Evolutionary conservation across 2,888 invertebrate genomes (phyloP), one percentile per base, ranked within the genome.

Genomic region (Phengaris alcon): DNA sequence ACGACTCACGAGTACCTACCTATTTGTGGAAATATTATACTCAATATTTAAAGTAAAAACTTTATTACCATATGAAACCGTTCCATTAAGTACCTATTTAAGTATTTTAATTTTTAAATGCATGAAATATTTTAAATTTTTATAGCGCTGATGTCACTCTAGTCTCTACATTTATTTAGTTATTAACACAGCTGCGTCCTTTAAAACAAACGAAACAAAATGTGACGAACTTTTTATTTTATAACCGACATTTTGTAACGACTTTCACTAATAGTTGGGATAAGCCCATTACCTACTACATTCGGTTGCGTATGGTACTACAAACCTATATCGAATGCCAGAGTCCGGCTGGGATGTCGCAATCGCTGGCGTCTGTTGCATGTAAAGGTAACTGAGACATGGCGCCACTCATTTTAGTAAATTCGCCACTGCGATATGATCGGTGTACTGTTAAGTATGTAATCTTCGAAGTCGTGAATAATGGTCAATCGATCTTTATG

Each of bases 121-220:
- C 73, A 76, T 75, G 76, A 64, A 64, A 64, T 35, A 64, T 64
- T 64, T 44, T 13, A 54, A 15, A 72, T 54, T 15, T 54, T 78
- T 79, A 80, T 74, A 80, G 79, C 78, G 84, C 84, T 90, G 88
- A 91, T 90, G 89, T 87, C 89, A 91, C 88, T n/a, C n/a, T 35
- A 35, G 35, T 35, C 35, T 35, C 35, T 81, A 86, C 51, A 74
- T 76, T 73, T 64, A 77, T 80, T 77, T 78, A 79, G 77, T 64
- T 86, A 84, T 92, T 92, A 90, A 84, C 78, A 79, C 92, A 93
- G 90, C 89, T 92, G 92, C 84, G 88, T 88, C 90, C 90, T 91
- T 89, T 44, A 6, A 87, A 83, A 87, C 88, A 90, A 91, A 90
- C 89, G 86, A 80, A 81, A 82, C 80, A 84, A 82, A 78, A 84